These are phyloP conservation scores for Callocephalon fimbriatum DNA, from an alignment of 2,113 vertebrate genomes.

Conservation along the genomic window DNA sequence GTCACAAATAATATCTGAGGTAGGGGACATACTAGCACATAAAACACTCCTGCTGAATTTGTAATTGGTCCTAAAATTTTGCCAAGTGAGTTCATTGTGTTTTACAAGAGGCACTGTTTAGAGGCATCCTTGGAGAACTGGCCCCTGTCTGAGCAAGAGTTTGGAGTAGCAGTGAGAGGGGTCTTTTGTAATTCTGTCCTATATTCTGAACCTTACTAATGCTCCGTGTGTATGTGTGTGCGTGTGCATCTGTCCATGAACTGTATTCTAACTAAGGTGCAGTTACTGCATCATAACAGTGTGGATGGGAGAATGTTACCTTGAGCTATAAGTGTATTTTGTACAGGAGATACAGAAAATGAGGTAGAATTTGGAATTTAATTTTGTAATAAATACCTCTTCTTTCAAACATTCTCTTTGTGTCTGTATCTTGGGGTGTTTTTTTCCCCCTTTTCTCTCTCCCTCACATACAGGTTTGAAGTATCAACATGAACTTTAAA, in stretches of 20 bases:
- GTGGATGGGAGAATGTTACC: background rate
- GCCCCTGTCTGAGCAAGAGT: background rate
- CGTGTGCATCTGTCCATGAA: background rate
- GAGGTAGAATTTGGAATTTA: constrained; percentile 42
- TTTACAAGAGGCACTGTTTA: background rate
- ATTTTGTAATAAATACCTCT: constrained; percentile 78
- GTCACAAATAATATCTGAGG: background rate
- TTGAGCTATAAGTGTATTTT: constrained; percentile 43
- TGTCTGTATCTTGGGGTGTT: background rate
- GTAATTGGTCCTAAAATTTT: background rate
- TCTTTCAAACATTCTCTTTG: constrained; percentile 51
- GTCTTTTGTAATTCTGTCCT: background rate
- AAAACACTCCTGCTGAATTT: background rate
- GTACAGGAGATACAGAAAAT: constrained; percentile 25
- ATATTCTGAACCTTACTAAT: background rate
- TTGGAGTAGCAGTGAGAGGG: background rate
- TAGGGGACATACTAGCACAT: background rate
- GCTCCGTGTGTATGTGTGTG: background rate
- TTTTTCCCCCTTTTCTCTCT: background rate
- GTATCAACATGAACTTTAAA: background rate
- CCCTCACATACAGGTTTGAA: background rate
- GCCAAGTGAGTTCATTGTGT: background rate
- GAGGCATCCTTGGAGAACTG: background rate
- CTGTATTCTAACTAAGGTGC: background rate
- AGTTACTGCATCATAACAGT: background rate